Conservation (phyloP, 2,888 invertebrate species). For the Dioctria rufipes region DNA sequence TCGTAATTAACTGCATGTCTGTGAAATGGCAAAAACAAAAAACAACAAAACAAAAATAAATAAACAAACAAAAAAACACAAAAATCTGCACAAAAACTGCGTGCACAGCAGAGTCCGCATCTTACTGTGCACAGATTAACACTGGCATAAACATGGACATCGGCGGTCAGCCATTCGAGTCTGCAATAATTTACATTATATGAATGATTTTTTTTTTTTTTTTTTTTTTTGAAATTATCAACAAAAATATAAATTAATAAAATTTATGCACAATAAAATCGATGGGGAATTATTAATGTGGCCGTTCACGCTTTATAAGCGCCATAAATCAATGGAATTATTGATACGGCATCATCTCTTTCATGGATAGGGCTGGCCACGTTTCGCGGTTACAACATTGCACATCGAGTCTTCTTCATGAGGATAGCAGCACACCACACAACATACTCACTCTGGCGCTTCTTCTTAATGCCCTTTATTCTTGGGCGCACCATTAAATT, state of each 20-base stretch:
- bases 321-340: constrained; percentile 70
- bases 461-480: constrained; percentile 44
- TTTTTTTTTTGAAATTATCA: constrained; percentile 64
- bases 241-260: constrained; percentile 72
- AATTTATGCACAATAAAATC: constrained; percentile 72
- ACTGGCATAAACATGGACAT: constrained; percentile 49
- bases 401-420: constrained; percentile 9
- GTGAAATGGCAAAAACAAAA: constrained; percentile 25
- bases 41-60: constrained; percentile 16
- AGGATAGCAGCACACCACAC: not conserved
- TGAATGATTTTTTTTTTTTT: constrained; percentile 16
- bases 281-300: constrained; percentile 72
- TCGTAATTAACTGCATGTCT: constrained; percentile 69
- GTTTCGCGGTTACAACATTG: constrained; percentile 12
- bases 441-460: constrained; percentile 51
- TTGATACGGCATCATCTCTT: constrained; percentile 57
- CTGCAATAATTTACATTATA: constrained; percentile 53
- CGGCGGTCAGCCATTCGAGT: constrained; percentile 40
- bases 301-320: constrained; percentile 72
- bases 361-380: constrained; percentile 48
- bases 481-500: constrained; percentile 42
- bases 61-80: too few relatives aligned
- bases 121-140: constrained; percentile 52
- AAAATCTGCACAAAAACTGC: constrained; percentile 45
- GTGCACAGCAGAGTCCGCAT: constrained; percentile 47